Conservation (phyloP, 1,140 invertebrate genomes). For the Agraylea sexmaculata region DNA sequence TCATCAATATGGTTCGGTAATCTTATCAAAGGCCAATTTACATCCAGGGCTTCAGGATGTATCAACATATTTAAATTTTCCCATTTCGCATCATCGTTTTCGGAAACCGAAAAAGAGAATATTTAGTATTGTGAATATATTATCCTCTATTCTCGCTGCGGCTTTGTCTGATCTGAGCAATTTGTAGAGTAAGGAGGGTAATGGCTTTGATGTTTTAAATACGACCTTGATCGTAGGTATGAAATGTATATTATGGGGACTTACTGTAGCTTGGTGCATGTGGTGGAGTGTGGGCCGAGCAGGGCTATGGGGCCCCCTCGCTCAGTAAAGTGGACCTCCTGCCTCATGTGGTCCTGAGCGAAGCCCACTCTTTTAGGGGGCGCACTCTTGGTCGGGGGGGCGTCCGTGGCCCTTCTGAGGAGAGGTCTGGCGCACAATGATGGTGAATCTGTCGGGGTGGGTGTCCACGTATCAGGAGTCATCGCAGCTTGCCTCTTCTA, state of each 20-base stretch:
- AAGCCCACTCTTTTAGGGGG: conserved; percentile 18
- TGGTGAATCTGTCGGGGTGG: conserved; percentile 26
- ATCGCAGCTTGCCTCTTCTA: conserved; percentile 10
- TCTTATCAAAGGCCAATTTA: no score
- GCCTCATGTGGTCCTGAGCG: conserved; percentile 26
- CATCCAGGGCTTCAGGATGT: no score
- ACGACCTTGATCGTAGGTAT: neutral
- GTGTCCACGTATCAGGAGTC: conserved; percentile 26
- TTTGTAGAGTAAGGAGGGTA: no score
- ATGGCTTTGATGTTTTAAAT: no score
- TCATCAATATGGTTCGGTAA: no score
- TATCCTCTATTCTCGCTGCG: no score
- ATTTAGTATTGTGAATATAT: no score
- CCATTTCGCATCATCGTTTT: no score
- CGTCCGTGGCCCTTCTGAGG: conserved; percentile 9
- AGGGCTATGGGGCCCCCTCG: conserved; percentile 23
- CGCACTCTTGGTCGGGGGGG: conserved; percentile 5
- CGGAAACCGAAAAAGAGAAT: no score
- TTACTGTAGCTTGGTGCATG: conserved; percentile 29
- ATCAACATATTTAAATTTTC: no score
- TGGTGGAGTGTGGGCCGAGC: conserved; percentile 28
- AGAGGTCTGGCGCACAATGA: conserved; percentile 23
- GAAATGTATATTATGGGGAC: neutral
- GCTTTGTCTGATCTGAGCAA: no score
- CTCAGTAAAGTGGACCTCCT: conserved; percentile 30